Evolutionary conservation across 2,888 invertebrate species (phyloP).

Genomic region (Mesorhabditis spiculigera): DNA sequence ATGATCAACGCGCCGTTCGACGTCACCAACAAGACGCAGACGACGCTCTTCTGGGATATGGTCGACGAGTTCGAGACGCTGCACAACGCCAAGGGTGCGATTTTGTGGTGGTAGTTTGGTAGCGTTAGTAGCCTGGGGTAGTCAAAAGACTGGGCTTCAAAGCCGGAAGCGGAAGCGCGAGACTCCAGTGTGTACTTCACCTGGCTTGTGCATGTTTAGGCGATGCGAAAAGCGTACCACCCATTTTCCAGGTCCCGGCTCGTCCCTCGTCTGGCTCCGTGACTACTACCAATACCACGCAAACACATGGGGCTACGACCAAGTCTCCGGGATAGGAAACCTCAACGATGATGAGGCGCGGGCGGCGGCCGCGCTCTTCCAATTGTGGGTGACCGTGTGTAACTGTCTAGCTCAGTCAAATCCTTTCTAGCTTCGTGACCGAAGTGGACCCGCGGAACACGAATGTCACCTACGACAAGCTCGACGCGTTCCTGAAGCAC

Average conservation of each 20-base stretch:
- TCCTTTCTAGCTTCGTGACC: not conserved
- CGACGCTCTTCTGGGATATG: slow-evolving; percentile 40
- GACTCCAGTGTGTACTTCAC: too few relatives aligned
- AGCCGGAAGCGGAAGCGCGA: too few relatives aligned
- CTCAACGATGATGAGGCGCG: too few relatives aligned
- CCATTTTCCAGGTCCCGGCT: slow-evolving; percentile 25
- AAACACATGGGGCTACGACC: slow-evolving; percentile 12
- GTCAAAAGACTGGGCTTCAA: not conserved
- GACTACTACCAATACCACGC: slow-evolving; percentile 45
- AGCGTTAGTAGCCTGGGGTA: not conserved
- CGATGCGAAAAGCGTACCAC: not conserved
- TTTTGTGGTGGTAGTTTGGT: not conserved
- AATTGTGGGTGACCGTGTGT: too few relatives aligned
- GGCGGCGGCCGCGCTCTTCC: too few relatives aligned
- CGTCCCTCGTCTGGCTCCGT: slow-evolving; percentile 52
- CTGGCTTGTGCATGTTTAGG: not conserved
- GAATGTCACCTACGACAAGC: slow-evolving; percentile 30
- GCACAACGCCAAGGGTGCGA: slow-evolving; percentile 39
- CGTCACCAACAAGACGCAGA: slow-evolving; percentile 34
- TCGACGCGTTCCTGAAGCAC: slow-evolving; percentile 44
- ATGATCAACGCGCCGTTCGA: slow-evolving; percentile 47
- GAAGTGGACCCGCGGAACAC: slow-evolving; percentile 15
- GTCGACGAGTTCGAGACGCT: slow-evolving; percentile 49
- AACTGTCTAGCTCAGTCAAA: not conserved
- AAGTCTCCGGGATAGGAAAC: too few relatives aligned